Percentiles rank a stretch among this genome's conserved stretches.
These are phyloP conservation scores for Nothocercus nigrocapillus DNA, from an alignment of 2,113 vertebrate genomes.

Conservation along the genomic window DNA sequence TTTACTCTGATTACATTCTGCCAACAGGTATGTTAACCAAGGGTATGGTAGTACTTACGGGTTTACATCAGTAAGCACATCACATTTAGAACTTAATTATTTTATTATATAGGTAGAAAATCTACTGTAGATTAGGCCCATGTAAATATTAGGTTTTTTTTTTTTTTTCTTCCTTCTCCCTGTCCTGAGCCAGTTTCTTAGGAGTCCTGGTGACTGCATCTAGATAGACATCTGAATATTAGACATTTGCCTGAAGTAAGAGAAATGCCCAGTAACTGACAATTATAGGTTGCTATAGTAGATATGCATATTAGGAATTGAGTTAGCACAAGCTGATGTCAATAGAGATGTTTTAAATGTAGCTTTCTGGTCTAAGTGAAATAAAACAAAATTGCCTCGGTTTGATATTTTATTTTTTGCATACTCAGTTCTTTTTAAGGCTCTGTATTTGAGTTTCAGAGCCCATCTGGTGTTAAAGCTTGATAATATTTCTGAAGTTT, in stretches of 20 bases:
- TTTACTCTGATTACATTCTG: not conserved
- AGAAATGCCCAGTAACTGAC: constrained; percentile 30
- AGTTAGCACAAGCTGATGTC: constrained; percentile 13
- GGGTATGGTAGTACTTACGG: not conserved
- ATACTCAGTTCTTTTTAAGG: constrained; percentile 7
- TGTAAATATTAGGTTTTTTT: not conserved
- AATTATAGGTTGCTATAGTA: constrained; percentile 45
- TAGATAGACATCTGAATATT: not conserved
- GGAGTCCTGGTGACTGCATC: not conserved
- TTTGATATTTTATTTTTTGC: not conserved
- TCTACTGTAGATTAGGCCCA: not conserved
- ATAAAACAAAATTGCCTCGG: not conserved
- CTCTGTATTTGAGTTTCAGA: constrained; percentile 28
- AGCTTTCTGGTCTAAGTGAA: constrained; percentile 33
- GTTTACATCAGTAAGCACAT: not conserved
- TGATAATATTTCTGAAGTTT: constrained; percentile 15
- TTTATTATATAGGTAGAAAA: not conserved
- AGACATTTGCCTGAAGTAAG: constrained; percentile 30
- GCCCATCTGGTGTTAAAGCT: not conserved
- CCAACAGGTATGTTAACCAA: not conserved
- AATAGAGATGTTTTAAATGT: constrained; percentile 32
- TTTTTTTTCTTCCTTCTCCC: not conserved
- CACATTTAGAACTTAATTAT: not conserved
- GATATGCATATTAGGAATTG: not conserved
- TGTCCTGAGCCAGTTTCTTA: not conserved